phyloP scores from a whole-genome alignment of 2,797 vertebrate species.

The Taeniopygia guttata region DNA sequence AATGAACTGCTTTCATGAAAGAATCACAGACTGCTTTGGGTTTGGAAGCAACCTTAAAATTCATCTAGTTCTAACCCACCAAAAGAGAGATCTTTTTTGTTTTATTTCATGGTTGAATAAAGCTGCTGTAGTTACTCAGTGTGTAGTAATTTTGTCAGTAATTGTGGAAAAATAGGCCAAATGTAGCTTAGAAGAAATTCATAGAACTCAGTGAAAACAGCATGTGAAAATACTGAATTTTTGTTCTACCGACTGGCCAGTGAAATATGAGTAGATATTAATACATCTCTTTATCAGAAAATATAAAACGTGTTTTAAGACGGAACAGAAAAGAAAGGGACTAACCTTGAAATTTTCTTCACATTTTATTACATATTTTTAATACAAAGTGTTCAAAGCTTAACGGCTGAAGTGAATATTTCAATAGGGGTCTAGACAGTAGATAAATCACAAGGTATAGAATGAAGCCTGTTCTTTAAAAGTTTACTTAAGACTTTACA shows the following conservation, averaged over 20 bases:
- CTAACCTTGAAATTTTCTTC: constrained; percentile 18
- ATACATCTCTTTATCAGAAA: not conserved
- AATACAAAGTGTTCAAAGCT: not conserved
- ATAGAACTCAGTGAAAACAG: not conserved
- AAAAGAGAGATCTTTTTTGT: not conserved
- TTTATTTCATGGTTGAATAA: not conserved
- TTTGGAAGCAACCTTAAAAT: not conserved
- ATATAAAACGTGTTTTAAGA: not conserved
- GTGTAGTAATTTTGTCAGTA: not conserved
- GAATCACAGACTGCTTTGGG: not conserved
- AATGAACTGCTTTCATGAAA: not conserved
- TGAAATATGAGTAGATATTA: not conserved
- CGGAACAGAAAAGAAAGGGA: not conserved
- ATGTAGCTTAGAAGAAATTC: not conserved
- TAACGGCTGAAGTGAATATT: not conserved
- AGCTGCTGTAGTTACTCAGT: not conserved
- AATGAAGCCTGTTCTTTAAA: not conserved
- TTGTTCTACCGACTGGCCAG: not conserved
- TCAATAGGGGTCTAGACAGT: not conserved
- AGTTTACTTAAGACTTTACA: not conserved
- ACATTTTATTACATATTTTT: not conserved
- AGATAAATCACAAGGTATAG: not conserved
- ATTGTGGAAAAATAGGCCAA: not conserved
- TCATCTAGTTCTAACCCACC: not conserved
- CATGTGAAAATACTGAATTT: constrained; percentile 6